phyloP scores from a whole-genome alignment of 2,113 vertebrate genomes.

The Psittacara wagleri region DNA sequence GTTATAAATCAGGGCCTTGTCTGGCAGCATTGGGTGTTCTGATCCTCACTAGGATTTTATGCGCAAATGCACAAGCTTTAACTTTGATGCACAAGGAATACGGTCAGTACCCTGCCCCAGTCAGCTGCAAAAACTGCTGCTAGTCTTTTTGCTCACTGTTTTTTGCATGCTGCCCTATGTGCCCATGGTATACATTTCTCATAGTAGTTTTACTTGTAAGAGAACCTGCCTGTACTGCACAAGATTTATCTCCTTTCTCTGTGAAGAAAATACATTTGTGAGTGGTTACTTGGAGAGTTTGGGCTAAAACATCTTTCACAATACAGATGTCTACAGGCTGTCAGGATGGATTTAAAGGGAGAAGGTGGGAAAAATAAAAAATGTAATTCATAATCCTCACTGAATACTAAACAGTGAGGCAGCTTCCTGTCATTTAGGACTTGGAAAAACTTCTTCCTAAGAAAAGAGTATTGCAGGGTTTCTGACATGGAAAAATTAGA shows the following conservation, averaged over 20 bases:
- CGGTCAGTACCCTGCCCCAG: neutral
- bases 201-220: neutral
- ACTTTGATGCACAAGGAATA: neutral
- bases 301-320: neutral
- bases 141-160: neutral
- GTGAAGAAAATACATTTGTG: neutral
- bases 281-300: neutral
- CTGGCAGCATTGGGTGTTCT: neutral
- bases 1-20: neutral
- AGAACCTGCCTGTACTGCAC: neutral
- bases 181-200: neutral
- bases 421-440: neutral
- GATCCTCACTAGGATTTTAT: neutral
- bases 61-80: neutral
- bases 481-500: conserved; percentile 3
- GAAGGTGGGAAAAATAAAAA: neutral
- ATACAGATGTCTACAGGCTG: neutral
- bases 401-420: neutral
- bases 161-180: neutral
- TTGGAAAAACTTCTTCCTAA: neutral
- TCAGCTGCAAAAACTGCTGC: neutral
- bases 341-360: neutral
- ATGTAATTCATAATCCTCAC: neutral
- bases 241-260: neutral
- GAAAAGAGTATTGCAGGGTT: neutral